Evolutionary conservation across 1,140 invertebrate species (phyloP).

Genomic region (Stegodyphus dumicola): DNA sequence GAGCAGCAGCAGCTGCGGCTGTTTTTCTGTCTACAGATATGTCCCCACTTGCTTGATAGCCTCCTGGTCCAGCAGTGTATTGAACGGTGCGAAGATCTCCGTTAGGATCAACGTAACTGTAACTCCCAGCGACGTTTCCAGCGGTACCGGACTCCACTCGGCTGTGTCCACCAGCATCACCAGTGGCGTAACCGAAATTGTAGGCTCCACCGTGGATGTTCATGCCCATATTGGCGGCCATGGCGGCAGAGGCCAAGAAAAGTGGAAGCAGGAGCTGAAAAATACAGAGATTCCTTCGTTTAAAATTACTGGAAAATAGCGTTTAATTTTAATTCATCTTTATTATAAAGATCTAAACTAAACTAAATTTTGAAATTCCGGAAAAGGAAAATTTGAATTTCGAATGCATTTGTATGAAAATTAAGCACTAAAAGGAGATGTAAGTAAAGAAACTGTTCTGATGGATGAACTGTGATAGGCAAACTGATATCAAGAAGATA

Average conservation of each 20-base stretch:
- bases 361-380: too few relatives aligned
- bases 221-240: conserved; percentile 8
- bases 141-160: conserved; percentile 72
- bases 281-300: neutral
- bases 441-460: too few relatives aligned
- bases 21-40: conserved; percentile 54
- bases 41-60: conserved; percentile 54
- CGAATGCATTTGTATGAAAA: too few relatives aligned
- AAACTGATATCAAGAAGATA: too few relatives aligned
- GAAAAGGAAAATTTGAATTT: too few relatives aligned
- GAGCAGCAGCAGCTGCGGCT: conserved; percentile 43
- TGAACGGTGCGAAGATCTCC: conserved; percentile 85
- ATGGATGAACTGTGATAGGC: too few relatives aligned
- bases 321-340: too few relatives aligned
- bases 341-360: too few relatives aligned
- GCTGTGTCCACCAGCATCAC: conserved; percentile 48
- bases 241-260: neutral
- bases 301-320: too few relatives aligned
- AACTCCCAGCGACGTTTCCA: conserved; percentile 86
- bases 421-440: too few relatives aligned
- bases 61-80: conserved; percentile 78
- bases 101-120: conserved; percentile 82
- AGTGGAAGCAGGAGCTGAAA: neutral
- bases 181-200: conserved; percentile 52
- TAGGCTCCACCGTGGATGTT: conserved; percentile 2